Evolutionary conservation across 2,113 vertebrate genomes (phyloP).

Genomic region (Cathartes aura): DNA sequence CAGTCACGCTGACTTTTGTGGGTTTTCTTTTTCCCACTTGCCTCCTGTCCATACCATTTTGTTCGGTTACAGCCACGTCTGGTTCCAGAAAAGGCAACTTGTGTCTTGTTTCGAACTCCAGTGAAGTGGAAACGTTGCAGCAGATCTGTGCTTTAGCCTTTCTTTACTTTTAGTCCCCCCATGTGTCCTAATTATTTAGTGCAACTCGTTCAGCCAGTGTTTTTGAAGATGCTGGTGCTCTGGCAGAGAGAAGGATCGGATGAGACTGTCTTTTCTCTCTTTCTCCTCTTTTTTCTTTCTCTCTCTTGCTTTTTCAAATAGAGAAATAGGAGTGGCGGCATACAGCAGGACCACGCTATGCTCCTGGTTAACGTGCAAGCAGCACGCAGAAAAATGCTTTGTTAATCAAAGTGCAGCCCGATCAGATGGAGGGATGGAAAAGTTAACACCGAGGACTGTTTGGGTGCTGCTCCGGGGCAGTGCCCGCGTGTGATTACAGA

Average conservation of each 20-base stretch:
- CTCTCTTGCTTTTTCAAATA: neutral
- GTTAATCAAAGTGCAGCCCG: neutral
- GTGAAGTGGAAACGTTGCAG: neutral
- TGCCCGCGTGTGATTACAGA: accelerated
- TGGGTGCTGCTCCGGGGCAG: neutral
- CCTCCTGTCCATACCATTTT: neutral
- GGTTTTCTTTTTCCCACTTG: neutral
- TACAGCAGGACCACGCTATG: neutral
- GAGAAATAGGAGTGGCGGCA: neutral
- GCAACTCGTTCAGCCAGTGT: neutral
- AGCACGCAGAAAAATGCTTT: neutral
- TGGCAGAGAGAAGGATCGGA: neutral
- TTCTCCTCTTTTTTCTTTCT: neutral
- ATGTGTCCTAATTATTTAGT: conserved; percentile 54
- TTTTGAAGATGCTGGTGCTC: neutral
- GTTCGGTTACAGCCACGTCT: neutral
- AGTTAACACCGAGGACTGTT: neutral
- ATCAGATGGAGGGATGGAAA: neutral
- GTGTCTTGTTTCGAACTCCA: neutral
- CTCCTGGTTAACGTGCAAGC: neutral
- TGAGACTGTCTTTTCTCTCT: neutral
- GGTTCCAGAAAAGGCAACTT: neutral
- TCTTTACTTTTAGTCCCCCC: conserved; percentile 50
- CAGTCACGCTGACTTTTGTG: neutral
- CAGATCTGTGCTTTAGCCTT: neutral